phyloP scores from a whole-genome alignment of 1,140 invertebrate species.

The Pissodes strobi region DNA sequence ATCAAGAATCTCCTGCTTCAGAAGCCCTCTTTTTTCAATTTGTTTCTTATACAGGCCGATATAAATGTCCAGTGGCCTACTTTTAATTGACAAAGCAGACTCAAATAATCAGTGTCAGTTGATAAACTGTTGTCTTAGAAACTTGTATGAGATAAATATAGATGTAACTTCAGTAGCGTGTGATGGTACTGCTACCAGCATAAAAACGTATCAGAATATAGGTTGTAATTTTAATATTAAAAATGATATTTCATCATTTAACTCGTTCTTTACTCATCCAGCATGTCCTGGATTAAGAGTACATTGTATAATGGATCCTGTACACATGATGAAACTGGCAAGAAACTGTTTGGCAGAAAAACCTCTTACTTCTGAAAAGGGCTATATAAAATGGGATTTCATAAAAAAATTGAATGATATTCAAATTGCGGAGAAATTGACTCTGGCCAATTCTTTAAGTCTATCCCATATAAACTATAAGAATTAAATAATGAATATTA shows the following conservation, averaged over 20 bases:
- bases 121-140: conserved; percentile 26
- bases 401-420: conserved; percentile 38
- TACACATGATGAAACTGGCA: too few species aligned
- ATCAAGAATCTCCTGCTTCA: conserved; percentile 36
- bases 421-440: conserved; percentile 44
- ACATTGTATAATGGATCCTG: too few species aligned
- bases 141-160: conserved; percentile 36
- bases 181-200: conserved; percentile 35
- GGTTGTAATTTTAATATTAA: conserved; percentile 32
- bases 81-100: conserved; percentile 39
- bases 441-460: conserved; percentile 39
- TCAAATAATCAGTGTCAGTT: conserved; percentile 31
- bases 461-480: conserved; percentile 36
- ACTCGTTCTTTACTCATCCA: conserved; percentile 4
- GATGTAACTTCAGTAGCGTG: conserved; percentile 39
- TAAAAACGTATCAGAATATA: conserved; percentile 33
- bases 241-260: conserved; percentile 13
- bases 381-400: conserved; percentile 41
- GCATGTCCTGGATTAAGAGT: conserved; percentile 27
- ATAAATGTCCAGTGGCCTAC: conserved; percentile 41
- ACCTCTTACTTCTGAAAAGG: too few species aligned
- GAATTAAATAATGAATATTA: too few species aligned
- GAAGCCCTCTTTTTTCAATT: conserved; percentile 43
- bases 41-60: conserved; percentile 24
- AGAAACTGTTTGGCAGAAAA: too few species aligned